Evolutionary conservation across 2,113 vertebrate species (phyloP), one percentile per base, ranked within the genome.

Genomic region (Trochalopteron elliotii): DNA sequence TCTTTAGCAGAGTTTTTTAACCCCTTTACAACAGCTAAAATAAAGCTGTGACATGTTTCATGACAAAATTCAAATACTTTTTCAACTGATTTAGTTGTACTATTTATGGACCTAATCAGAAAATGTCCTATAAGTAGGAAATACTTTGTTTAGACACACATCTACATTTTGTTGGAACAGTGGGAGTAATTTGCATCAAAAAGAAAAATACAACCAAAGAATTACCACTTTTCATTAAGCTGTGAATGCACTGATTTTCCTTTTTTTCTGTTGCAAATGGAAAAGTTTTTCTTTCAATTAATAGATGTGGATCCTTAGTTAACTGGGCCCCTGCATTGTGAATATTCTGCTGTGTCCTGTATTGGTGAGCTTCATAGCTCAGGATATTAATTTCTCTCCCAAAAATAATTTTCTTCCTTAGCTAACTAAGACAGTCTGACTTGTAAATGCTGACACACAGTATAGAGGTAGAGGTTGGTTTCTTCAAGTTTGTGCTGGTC

Each of bases 1-100:
- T 79, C 61, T 84, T 93, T 20, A 94, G 63, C 30, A 55, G 40
- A 79, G 12, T 92, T 94, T 88, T 92, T 94, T 88, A 96, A 88
- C 71, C 45, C 71, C 59, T 93, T 93, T 77, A 59, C 8, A 61
- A 53, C 59, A 65, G 63, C 63, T 77, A 19, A 74, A 94, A 91
- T 74, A 80, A 87, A 92, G 25, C 63, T 72, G 65, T 91, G 67
- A 59, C 49, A 59, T 42, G 22, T 74, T 91, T 89, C 22, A 17
- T 76, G 63, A 72, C 42, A 63, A 88, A 90, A 95, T 39, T 40
- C 12, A 35, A 59, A 33, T 57, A 55, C 9, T 79, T 85, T 91
- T 85, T 79, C 24, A 76, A 23, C 12, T 40, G 27, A 15, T 7
- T 0, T 10, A 67, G 22, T 64, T 63, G 8, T 24, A 49, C 30